Base-by-base conservation (phyloP, 2,888 invertebrate genomes). In the Syrista parreyssii region DNA sequence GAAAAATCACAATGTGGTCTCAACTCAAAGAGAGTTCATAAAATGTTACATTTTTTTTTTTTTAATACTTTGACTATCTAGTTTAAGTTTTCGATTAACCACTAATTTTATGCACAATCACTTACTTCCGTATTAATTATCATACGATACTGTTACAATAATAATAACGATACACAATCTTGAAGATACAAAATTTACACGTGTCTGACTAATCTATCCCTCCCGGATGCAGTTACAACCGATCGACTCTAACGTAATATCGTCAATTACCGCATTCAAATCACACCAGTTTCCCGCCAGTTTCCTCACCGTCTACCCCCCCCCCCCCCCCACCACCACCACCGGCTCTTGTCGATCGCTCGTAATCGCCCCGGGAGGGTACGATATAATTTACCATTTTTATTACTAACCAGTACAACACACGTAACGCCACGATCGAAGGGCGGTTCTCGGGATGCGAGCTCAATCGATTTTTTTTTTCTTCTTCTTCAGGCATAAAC, bases 121-220 rank as follows among this genome's bases (percentile, higher is more conserved):
- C 82, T 86, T 86, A 85, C 83, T 81, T 82, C 78, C 82, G 82
- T 77, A 79, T 82, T 82, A 78, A 75, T 80, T 80, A 82, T 76
- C 81, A 79, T 80, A 80, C 77, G 80, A 83, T 81, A 80, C 77
- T 80, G 74, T 74, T 74, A 74, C 12, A 32, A 55, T 55, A 23
- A 40, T 35, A 33, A 78, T 78, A 78, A 89, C 87, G 86, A 86
- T 89, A 88, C 88, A 87, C 89, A 89, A 89, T 88, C 85, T 76
- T 88, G 85, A 89, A 89, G 89, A 90, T 90, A 90, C 89, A 90
- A 90, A 90, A 90, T 90, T 88, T 89, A 89, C 89, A 90, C 79
- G 83, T 80, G 76, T 81, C 75, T 75, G 78, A 78, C 78, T 78
- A 78, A 75, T 33, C 73, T 76, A 75, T 72, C 72, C 75, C 35